These are phyloP conservation scores for Oscheius sp. DNA, from an alignment of 2,888 invertebrate genomes.

Conservation along the genomic window DNA sequence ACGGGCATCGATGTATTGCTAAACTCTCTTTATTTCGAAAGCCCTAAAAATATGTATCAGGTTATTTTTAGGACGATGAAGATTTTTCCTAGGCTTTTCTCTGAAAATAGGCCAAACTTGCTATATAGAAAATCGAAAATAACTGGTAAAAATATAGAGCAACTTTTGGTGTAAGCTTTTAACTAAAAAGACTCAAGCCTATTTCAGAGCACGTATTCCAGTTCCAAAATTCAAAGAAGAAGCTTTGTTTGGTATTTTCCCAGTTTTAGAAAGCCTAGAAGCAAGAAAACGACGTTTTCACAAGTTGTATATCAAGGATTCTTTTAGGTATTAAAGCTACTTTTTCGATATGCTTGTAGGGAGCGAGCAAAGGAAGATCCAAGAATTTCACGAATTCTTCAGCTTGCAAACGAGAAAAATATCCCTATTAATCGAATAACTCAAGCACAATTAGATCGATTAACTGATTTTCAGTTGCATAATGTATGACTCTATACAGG, in stretches of 20 bases:
- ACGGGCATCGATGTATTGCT: too few relatives aligned
- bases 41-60: too few relatives aligned
- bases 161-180: constrained; percentile 39
- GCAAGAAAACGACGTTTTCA: constrained; percentile 36
- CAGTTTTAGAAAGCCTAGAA: constrained; percentile 42
- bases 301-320: constrained; percentile 39
- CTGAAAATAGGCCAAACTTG: constrained; percentile 41
- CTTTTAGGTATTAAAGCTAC: constrained; percentile 18
- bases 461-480: constrained; percentile 51
- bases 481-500: constrained; percentile 33
- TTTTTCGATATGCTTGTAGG: constrained; percentile 30
- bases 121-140: constrained; percentile 46
- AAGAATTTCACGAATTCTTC: constrained; percentile 36
- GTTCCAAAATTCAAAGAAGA: constrained; percentile 35
- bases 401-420: constrained; percentile 12
- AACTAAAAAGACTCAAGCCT: not conserved
- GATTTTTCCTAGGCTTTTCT: too few relatives aligned
- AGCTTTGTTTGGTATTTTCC: constrained; percentile 46
- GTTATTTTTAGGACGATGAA: too few relatives aligned
- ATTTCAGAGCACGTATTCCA: constrained; percentile 35
- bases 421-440: constrained; percentile 29
- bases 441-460: constrained; percentile 43
- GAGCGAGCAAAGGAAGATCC: constrained; percentile 32
- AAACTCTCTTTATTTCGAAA: not conserved
- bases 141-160: constrained; percentile 40